phyloP scores from a whole-genome alignment of 2,888 invertebrate species.

The Synanthedon vespiformis region DNA sequence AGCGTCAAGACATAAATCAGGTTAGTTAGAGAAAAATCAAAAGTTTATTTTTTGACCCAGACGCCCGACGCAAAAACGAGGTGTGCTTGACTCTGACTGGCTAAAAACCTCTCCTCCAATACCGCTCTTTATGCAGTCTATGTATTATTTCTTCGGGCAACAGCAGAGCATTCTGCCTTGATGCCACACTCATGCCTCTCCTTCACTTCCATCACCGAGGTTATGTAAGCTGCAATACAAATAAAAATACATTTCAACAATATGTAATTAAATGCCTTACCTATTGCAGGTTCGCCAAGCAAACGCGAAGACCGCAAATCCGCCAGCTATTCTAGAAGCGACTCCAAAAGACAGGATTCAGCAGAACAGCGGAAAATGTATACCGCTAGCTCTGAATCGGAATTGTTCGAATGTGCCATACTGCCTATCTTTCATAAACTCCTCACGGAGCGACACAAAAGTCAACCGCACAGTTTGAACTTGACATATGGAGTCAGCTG shows the following conservation, averaged over 20 bases:
- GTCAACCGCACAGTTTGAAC: slow-evolving; percentile 75
- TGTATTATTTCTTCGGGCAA: too few relatives aligned
- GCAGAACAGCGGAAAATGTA: slow-evolving; percentile 71
- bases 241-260: too few relatives aligned
- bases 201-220: too few relatives aligned
- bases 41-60: too few relatives aligned
- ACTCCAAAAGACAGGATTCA: slow-evolving; percentile 54
- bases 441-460: slow-evolving; percentile 84
- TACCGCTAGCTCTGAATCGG: slow-evolving; percentile 86
- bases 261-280: background rate
- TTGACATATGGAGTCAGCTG: slow-evolving; percentile 86
- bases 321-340: slow-evolving; percentile 53
- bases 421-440: slow-evolving; percentile 92
- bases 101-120: too few relatives aligned
- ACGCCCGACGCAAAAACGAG: too few relatives aligned
- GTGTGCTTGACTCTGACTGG: too few relatives aligned
- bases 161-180: too few relatives aligned
- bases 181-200: too few relatives aligned
- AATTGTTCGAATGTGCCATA: slow-evolving; percentile 86
- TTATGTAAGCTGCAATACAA: too few relatives aligned
- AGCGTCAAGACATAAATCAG: slow-evolving; percentile 60
- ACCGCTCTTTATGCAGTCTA: too few relatives aligned
- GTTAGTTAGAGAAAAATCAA: too few relatives aligned
- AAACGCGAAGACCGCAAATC: slow-evolving; percentile 64
- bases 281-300: slow-evolving; percentile 42